Conservation (phyloP, 1,140 invertebrate species). For the Drosophila pachea region DNA sequence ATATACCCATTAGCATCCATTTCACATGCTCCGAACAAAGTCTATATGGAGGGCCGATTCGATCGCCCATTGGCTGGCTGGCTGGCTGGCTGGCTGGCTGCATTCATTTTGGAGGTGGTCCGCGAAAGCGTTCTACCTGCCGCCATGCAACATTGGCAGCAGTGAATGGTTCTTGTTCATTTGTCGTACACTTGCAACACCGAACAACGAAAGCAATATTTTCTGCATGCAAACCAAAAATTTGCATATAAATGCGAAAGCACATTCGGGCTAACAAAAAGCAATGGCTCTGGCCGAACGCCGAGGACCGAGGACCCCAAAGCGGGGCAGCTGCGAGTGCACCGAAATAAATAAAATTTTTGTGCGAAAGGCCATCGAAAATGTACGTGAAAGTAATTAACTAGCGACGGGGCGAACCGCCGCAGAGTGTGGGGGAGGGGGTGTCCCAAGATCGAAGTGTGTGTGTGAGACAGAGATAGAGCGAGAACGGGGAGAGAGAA, state of each 20-base stretch:
- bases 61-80: constrained; percentile 49
- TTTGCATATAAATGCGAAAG: constrained; percentile 78
- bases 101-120: constrained; percentile 43
- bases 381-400: constrained; percentile 78
- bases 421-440: background rate
- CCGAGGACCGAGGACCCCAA: constrained; percentile 14
- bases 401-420: constrained; percentile 46
- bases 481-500: background rate
- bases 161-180: constrained; percentile 41
- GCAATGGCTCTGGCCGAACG: constrained; percentile 11
- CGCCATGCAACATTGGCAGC: constrained; percentile 15
- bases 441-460: background rate
- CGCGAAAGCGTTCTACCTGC: constrained; percentile 20
- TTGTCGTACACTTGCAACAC: constrained; percentile 28
- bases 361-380: constrained; percentile 65
- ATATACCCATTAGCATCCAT: too few relatives aligned
- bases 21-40: background rate
- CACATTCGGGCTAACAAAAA: constrained; percentile 75
- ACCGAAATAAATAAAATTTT: constrained; percentile 74
- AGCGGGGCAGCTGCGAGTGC: constrained; percentile 60
- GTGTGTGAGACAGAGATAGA: background rate
- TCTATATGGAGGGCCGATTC: constrained; percentile 19
- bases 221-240: constrained; percentile 75
- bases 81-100: constrained; percentile 40
- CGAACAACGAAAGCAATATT: constrained; percentile 63